Percentiles rank a stretch among this genome's conserved stretches.
Conservation (phyloP, 2,888 invertebrate genomes). For the Chymomyza caudatula region DNA sequence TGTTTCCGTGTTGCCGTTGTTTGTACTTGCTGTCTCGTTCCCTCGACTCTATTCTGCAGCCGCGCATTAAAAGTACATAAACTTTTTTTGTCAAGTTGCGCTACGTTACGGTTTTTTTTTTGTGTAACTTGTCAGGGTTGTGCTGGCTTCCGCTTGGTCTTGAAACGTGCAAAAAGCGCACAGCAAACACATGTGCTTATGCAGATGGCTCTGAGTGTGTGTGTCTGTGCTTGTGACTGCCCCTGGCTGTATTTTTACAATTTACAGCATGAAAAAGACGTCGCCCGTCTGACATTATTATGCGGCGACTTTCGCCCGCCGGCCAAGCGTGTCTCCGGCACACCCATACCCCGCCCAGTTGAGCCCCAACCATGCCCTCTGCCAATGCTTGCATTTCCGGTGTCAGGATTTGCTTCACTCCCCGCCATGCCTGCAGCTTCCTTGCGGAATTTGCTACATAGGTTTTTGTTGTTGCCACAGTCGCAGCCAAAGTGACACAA, state of each 20-base stretch:
- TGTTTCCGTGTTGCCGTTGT: slow-evolving; percentile 53
- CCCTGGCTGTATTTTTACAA: slow-evolving; percentile 57
- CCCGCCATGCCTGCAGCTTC: neutral
- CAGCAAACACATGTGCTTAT: slow-evolving; percentile 37
- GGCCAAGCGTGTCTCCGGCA: neutral
- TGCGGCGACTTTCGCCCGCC: slow-evolving; percentile 54
- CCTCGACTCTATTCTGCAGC: slow-evolving; percentile 36
- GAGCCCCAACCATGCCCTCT: slow-evolving; percentile 36
- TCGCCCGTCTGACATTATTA: slow-evolving; percentile 69
- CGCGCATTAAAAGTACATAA: slow-evolving; percentile 64
- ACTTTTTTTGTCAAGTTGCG: slow-evolving; percentile 34
- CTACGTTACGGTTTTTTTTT: slow-evolving; percentile 14
- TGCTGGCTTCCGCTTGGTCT: slow-evolving; percentile 61
- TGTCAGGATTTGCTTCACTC: neutral
- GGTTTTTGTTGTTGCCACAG: slow-evolving; percentile 17
- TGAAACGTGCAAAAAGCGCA: slow-evolving; percentile 57
- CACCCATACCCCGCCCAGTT: slow-evolving; percentile 34
- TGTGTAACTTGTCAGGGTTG: slow-evolving; percentile 45
- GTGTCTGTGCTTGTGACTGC: slow-evolving; percentile 11
- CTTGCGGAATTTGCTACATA: neutral
- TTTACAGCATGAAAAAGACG: slow-evolving; percentile 66
- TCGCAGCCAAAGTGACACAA: slow-evolving; percentile 52
- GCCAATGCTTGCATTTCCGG: neutral
- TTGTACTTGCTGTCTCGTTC: slow-evolving; percentile 30
- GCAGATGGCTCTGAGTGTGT: slow-evolving; percentile 20